phyloP scores from a whole-genome alignment of 2,113 vertebrate genomes.

The Gymnogyps californianus region DNA sequence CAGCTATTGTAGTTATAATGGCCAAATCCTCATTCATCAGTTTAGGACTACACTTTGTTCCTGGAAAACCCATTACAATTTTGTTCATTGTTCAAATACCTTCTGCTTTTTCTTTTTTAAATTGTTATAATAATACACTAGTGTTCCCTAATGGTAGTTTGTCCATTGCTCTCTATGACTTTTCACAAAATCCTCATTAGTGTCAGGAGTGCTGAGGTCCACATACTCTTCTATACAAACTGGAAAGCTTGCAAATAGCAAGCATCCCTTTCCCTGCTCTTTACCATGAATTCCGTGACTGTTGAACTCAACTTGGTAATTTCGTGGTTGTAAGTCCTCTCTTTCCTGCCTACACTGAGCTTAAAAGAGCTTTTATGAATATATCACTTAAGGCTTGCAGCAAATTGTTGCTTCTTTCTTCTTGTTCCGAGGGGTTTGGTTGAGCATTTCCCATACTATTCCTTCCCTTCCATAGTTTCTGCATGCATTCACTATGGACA shows the following conservation, averaged over 20 bases:
- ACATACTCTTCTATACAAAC: not conserved
- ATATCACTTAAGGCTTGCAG: fast-evolving
- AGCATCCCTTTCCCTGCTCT: not conserved
- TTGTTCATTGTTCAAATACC: not conserved
- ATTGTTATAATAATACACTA: not conserved
- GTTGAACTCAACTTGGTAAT: not conserved
- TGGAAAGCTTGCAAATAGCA: not conserved
- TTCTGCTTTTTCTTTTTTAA: not conserved
- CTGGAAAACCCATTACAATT: not conserved
- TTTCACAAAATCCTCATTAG: not conserved
- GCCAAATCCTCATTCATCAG: not conserved
- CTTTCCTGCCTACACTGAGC: not conserved
- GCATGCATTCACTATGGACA: not conserved
- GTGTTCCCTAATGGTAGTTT: not conserved
- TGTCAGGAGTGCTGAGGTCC: not conserved
- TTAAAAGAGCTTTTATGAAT: not conserved
- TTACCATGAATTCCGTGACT: not conserved
- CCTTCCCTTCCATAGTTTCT: not conserved
- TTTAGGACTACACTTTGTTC: not conserved
- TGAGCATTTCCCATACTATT: not conserved
- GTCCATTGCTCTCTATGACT: not conserved
- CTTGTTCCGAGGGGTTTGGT: not conserved
- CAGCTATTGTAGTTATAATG: not conserved
- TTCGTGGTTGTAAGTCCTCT: not conserved
- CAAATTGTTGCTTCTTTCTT: not conserved